Base-by-base conservation (phyloP, 64 coral and sea anemone genomes). In the Porites australiensis region DNA sequence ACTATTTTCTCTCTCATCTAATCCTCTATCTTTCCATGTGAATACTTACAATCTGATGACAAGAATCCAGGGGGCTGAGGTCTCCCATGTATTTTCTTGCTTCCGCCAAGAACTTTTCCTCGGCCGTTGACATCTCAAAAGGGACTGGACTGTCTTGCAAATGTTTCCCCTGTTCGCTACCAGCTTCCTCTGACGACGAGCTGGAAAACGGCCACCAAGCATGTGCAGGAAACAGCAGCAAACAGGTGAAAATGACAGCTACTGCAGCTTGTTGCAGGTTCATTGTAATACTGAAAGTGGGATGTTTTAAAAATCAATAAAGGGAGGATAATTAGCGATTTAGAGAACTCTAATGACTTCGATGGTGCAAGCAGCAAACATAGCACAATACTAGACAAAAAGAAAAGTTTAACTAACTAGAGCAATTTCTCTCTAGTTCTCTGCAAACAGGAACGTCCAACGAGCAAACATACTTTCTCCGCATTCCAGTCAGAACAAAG, bases 111-210 rank as follows among this genome's bases (percentile, higher is more conserved):
- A 99, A 99, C 27, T 77, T 96, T 51, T 99, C 94, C 58, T 99
- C 98, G 5, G 98, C 91, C 16, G 72, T 89, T 0, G 98, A 94
- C 98, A 99, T 99, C 77, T 99, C 98, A 71, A 99, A 99, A 13
- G 98, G 98, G 5, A 96, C 98, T 11, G 98, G 91, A 44, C 91
- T 99, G 47, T 88, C 91, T 57, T 86, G 63, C 21, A 99, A 79
- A 37, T 93, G 84, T 20, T 53, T 85, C 0, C 98, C 98, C 3
- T 79, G 59, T 44, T 99, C 88, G 18, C 64, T 22, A 44, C 71
- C 69, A 21, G 68, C 15, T 12, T 88, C 87, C n/a, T 93, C 82
- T 14, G 70, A 76, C 3, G 67, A 71, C n/a, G 67, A 74, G 70
- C 73, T 64, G 19, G 91, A 93, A 75, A 93, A 93, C 19, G 91